phyloP scores from a whole-genome alignment of 2,888 invertebrate genomes.

The Mythimna ferrago region DNA sequence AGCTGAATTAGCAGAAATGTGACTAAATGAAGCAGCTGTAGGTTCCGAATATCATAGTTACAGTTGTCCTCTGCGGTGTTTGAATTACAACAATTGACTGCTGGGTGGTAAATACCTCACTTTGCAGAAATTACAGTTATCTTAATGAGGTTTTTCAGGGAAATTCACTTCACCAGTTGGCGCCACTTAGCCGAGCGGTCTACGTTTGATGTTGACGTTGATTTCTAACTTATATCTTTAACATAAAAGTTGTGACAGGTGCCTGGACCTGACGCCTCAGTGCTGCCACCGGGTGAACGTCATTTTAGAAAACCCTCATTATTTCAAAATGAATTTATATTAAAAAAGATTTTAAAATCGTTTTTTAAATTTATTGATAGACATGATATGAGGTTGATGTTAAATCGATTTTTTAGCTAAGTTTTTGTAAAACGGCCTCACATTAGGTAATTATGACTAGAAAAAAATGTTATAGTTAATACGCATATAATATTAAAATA shows the following conservation, averaged over 20 bases:
- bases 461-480: slow-evolving; percentile 5
- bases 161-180: no score
- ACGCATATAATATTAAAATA: neutral
- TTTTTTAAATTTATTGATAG: slow-evolving; percentile 1
- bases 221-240: no score
- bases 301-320: no score
- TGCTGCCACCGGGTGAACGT: no score
- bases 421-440: neutral
- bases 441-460: slow-evolving; percentile 8
- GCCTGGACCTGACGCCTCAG: no score
- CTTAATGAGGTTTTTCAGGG: neutral
- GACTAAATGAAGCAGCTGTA: slow-evolving; percentile 14
- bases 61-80: neutral
- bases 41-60: neutral
- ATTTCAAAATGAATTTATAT: neutral
- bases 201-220: no score
- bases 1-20: slow-evolving; percentile 4
- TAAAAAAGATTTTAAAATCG: neutral
- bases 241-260: no score
- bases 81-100: neutral
- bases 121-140: neutral
- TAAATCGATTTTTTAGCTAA: slow-evolving; percentile 8
- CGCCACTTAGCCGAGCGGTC: no score
- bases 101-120: no score
- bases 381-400: neutral